Evolutionary conservation across 2,888 invertebrate species (phyloP).

Genomic region (Agrotis exclamationis): DNA sequence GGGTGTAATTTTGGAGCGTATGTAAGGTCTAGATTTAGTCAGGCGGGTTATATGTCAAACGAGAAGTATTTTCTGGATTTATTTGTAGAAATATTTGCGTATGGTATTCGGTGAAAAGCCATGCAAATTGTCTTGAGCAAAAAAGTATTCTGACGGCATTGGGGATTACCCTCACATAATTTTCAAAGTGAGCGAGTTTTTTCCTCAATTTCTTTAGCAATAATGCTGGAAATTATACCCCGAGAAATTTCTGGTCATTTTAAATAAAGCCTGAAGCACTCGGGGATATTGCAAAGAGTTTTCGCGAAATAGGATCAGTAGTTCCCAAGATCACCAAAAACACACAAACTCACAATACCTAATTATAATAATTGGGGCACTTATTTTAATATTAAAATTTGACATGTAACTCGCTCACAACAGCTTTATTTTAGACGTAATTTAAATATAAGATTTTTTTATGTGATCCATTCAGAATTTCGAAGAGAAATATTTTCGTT

Average conservation of each 20-base stretch:
- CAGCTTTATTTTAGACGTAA: conserved; percentile 63
- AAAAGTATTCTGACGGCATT: too few relatives aligned
- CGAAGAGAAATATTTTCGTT: conserved; percentile 8
- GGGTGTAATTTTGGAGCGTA: conserved; percentile 26
- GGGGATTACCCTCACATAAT: neutral
- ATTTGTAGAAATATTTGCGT: neutral
- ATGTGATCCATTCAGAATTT: conserved; percentile 16
- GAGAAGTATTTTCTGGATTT: neutral
- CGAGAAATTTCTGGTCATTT: too few relatives aligned
- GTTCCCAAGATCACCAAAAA: too few relatives aligned
- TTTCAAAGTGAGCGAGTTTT: too few relatives aligned
- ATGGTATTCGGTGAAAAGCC: neutral
- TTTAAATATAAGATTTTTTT: conserved; percentile 35
- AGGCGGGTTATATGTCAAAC: conserved; percentile 51
- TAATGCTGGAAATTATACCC: too few relatives aligned
- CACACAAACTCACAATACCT: too few relatives aligned
- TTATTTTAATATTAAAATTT: conserved; percentile 21
- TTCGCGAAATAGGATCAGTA: too few relatives aligned
- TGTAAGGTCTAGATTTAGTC: conserved; percentile 37
- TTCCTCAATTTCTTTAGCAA: too few relatives aligned
- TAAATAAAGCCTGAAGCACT: too few relatives aligned
- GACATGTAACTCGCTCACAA: conserved; percentile 44
- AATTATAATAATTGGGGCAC: neutral
- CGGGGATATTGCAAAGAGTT: too few relatives aligned
- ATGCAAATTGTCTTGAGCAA: neutral